phyloP scores from a whole-genome alignment of 2,797 vertebrate genomes.

The Euphonia xanthogaster region DNA sequence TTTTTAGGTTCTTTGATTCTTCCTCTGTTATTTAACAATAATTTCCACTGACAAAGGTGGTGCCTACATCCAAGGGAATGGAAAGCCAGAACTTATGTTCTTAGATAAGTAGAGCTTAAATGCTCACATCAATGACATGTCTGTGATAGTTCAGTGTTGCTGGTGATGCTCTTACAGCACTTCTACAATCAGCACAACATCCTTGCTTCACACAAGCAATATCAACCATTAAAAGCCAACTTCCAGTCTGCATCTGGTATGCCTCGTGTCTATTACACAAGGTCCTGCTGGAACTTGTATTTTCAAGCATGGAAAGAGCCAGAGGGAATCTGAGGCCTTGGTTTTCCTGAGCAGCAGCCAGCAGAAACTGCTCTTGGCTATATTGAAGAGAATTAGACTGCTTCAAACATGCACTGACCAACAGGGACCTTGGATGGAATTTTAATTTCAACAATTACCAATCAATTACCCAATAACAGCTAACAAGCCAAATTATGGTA shows the following conservation, averaged over 20 bases:
- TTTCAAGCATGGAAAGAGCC: neutral
- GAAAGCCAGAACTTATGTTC: neutral
- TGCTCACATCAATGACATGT: neutral
- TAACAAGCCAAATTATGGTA: neutral
- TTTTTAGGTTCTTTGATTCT: neutral
- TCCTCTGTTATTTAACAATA: neutral
- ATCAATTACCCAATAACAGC: neutral
- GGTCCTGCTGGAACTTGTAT: neutral
- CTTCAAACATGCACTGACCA: neutral
- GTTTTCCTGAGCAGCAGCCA: neutral
- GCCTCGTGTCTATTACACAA: neutral
- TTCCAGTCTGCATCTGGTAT: neutral
- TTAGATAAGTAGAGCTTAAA: neutral
- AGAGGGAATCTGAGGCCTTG: neutral
- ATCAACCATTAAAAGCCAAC: neutral
- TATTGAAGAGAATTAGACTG: neutral
- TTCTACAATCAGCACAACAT: neutral
- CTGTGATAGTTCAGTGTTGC: neutral
- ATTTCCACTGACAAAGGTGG: neutral
- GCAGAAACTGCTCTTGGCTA: neutral
- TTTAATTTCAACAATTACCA: neutral
- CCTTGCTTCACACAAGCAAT: neutral
- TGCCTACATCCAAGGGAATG: neutral
- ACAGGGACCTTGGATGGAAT: neutral
- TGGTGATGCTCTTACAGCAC: neutral